These are phyloP conservation scores for Mechanitis mazaeus DNA, from an alignment of 2,888 invertebrate species.

Conservation along the genomic window DNA sequence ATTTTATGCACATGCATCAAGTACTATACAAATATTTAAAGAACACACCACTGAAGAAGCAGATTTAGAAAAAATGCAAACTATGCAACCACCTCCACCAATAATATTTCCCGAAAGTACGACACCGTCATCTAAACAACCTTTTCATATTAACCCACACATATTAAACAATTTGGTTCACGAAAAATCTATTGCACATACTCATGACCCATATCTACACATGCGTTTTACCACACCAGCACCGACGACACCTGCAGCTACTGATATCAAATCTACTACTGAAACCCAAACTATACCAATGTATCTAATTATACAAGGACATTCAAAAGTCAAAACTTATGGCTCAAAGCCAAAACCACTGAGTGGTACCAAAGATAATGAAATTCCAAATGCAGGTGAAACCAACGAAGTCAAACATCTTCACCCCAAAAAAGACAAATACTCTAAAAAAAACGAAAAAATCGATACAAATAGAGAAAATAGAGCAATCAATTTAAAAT, in stretches of 20 bases:
- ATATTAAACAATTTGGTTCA: slow-evolving; percentile 38
- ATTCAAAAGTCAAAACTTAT: slow-evolving; percentile 90
- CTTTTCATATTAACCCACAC: slow-evolving; percentile 46
- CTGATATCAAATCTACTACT: slow-evolving; percentile 45
- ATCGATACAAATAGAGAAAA: slow-evolving; percentile 44
- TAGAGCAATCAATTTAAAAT: slow-evolving; percentile 57
- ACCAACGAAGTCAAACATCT: slow-evolving; percentile 77
- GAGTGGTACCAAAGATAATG: slow-evolving; percentile 54
- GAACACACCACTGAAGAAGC: slow-evolving; percentile 45
- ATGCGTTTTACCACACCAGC: slow-evolving; percentile 70
- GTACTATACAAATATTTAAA: slow-evolving; percentile 61
- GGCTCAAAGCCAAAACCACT: slow-evolving; percentile 56
- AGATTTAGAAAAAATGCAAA: slow-evolving; percentile 75
- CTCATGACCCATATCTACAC: slow-evolving; percentile 64
- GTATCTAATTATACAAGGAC: slow-evolving; percentile 89
- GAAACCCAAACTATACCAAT: slow-evolving; percentile 78
- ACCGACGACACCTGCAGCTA: slow-evolving; percentile 60
- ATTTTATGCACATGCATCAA: slow-evolving; percentile 64
- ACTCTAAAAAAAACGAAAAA: slow-evolving; percentile 48
- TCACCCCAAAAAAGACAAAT: slow-evolving; percentile 64
- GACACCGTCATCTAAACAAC: slow-evolving; percentile 37
- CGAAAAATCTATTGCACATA: slow-evolving; percentile 42
- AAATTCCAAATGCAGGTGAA: slow-evolving; percentile 70
- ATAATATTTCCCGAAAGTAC: slow-evolving; percentile 43
- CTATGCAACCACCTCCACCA: slow-evolving; percentile 77